Evolutionary conservation across 2,888 invertebrate genomes (phyloP), one percentile per base, ranked within the genome.

Genomic region (Poecilus cupreus): DNA sequence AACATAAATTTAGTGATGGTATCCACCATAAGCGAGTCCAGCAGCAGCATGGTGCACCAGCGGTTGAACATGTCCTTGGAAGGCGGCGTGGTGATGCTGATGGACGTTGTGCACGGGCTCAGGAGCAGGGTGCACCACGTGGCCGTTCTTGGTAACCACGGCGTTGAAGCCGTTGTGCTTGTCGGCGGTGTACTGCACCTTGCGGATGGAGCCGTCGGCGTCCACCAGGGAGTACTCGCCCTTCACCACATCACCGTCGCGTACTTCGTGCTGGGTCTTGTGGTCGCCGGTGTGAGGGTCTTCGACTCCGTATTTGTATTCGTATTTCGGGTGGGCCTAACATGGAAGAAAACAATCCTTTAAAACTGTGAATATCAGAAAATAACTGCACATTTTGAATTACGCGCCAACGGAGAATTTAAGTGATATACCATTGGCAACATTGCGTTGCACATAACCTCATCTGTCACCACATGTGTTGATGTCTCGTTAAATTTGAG

Each of bases 221-320:
- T 77, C 77, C 43, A 77, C 64, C 60, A 77, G 77, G 0, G 77
- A 77, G 43, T 77, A 77, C 37, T 60, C 60, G 37, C 77, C 77
- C 43, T 77, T 77, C 60, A 77, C 77, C 22, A 64, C 60, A 13
- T 77, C 77, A 24, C 77, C 77, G 77, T 77, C 60, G 57, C 77
- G 77, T 5, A 60, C 43, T 64, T 77, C 77, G 22, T 46, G 26
- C 32, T 77, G 77, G 16, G 77, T 49, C 26, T 77, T 77, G 24
- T 77, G 77, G 64, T 77, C 77, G 20, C 77, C 77, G 46, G 77
- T 77, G 11, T 77, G 39, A 0, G 77, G 77, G 49, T 77, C 77
- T 39, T 77, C 43, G 11, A 77, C 77, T 10, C 77, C 64, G 49
- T 77, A 77, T 16, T 77, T 77, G 60, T 49, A 77, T 77, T 77